Conservation (phyloP, 2,113 vertebrate species). For the Sinosuthora webbiana region DNA sequence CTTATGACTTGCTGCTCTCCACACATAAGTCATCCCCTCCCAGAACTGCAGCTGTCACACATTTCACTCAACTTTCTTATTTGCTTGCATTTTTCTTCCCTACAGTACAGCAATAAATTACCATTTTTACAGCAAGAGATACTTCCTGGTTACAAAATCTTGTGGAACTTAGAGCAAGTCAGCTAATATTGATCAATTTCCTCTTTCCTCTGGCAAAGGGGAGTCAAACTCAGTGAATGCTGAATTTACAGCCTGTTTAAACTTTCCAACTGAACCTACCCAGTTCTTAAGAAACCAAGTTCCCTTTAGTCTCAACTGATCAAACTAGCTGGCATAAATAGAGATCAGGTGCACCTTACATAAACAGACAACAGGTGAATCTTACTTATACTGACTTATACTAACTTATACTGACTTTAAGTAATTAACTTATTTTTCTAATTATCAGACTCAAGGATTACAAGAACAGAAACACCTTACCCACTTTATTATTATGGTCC, state of each 20-base stretch:
- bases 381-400: not conserved
- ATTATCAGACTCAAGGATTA: not conserved
- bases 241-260: not conserved
- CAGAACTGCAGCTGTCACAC: not conserved
- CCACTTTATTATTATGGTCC: not conserved
- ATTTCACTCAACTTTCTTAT: not conserved
- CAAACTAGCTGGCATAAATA: not conserved
- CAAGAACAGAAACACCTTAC: not conserved
- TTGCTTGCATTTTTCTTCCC: not conserved
- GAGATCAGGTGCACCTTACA: not conserved
- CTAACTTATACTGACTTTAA: not conserved
- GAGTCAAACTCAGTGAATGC: not conserved
- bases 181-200: not conserved
- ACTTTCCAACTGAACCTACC: not conserved
- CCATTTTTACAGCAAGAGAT: not conserved
- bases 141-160: not conserved
- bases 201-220: not conserved
- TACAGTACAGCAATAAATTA: not conserved
- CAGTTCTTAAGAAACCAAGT: not conserved
- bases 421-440: not conserved
- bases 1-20: not conserved
- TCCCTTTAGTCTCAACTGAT: not conserved
- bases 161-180: not conserved
- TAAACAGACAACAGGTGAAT: not conserved
- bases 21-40: not conserved